A percentile compares a stretch with the other conserved stretches of the same genome.
phyloP scores from a whole-genome alignment of 1,140 invertebrate species.

The Solen grandis region DNA sequence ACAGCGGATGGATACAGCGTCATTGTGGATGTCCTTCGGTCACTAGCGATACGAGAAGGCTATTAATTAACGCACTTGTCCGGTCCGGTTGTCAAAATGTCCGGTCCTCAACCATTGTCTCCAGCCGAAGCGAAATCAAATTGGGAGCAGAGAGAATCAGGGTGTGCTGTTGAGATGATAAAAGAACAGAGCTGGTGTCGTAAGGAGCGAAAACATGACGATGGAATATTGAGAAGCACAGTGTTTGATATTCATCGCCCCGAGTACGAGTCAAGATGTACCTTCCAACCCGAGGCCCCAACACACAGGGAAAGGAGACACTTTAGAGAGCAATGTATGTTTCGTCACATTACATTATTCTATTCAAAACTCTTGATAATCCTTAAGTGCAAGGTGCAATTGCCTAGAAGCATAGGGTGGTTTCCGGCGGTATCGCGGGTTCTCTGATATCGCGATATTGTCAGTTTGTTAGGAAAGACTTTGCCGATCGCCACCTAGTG shows the following conservation, averaged over 20 bases:
- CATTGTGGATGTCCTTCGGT: slow-evolving; percentile 57
- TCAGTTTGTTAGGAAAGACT: no score
- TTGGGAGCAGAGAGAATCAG: slow-evolving; percentile 69
- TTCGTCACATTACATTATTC: neutral
- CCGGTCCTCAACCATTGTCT: slow-evolving; percentile 43
- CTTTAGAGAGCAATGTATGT: slow-evolving; percentile 68
- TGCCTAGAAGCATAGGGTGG: neutral
- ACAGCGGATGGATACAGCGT: slow-evolving; percentile 59
- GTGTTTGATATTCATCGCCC: slow-evolving; percentile 61
- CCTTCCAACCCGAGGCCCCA: slow-evolving; percentile 67
- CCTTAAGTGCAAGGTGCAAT: neutral
- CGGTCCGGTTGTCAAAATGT: neutral
- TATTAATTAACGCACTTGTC: slow-evolving; percentile 3
- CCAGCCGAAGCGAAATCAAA: slow-evolving; percentile 57
- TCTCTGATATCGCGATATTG: no score
- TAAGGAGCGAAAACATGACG: slow-evolving; percentile 65
- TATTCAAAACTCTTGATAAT: neutral
- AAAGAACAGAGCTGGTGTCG: slow-evolving; percentile 76
- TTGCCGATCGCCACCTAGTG: no score
- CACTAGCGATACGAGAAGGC: neutral
- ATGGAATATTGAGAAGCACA: slow-evolving; percentile 65
- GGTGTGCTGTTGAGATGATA: slow-evolving; percentile 75
- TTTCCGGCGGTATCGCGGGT: no score
- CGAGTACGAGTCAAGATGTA: slow-evolving; percentile 66
- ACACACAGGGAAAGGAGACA: slow-evolving; percentile 72